Percentiles rank a stretch among this genome's conserved stretches.
Evolutionary conservation across 2,797 vertebrate genomes (phyloP).

Genomic region (Urosaurus nigricauda): DNA sequence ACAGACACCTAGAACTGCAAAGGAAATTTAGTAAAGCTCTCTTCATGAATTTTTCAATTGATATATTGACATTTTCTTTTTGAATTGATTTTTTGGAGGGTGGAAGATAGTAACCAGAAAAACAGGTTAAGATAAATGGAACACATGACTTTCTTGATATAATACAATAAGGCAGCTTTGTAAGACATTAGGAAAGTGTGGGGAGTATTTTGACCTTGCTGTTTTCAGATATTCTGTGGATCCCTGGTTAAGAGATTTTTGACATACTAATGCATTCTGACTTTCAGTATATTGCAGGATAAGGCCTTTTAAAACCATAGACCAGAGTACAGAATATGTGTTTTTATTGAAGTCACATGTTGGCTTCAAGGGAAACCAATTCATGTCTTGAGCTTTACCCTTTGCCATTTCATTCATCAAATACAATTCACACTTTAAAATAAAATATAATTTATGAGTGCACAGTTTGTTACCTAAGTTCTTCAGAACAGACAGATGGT

Average conservation of each 20-base stretch:
- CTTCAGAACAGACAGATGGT: conserved; percentile 20
- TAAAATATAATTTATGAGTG: conserved; percentile 61
- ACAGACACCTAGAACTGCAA: background rate
- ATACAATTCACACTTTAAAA: conserved; percentile 42
- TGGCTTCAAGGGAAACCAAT: conserved; percentile 42
- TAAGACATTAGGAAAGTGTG: background rate
- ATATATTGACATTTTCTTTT: no score
- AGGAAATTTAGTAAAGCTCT: background rate
- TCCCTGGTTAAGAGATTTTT: background rate
- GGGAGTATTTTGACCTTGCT: background rate
- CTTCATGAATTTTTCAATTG: conserved; percentile 7
- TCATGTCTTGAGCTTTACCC: background rate
- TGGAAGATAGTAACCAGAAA: no score
- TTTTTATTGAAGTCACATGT: conserved; percentile 35
- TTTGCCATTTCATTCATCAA: conserved; percentile 19
- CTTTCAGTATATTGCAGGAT: conserved; percentile 17
- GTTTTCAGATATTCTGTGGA: background rate
- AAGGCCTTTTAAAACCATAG: conserved; percentile 13
- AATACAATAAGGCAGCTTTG: background rate
- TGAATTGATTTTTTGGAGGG: no score
- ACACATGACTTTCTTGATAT: background rate
- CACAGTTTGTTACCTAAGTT: conserved; percentile 38
- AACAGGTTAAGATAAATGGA: background rate
- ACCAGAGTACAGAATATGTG: conserved; percentile 42
- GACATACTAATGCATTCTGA: background rate